Conservation (phyloP, 2,113 vertebrate species). For the Cichladusa arquata region DNA sequence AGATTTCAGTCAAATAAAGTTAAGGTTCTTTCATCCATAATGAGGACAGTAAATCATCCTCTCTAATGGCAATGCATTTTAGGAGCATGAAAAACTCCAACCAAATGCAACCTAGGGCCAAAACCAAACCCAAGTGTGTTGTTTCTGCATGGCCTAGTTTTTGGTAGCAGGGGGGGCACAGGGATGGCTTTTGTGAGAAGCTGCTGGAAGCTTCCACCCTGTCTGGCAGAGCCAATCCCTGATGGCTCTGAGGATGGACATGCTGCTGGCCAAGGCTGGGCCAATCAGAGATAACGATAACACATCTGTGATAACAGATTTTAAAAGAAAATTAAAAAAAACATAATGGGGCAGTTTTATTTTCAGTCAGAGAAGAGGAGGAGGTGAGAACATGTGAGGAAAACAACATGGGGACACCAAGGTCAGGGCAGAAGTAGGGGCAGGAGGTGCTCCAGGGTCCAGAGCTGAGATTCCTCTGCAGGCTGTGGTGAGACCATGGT, state of each 20-base stretch:
- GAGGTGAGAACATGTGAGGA: neutral
- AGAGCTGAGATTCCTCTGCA: no score
- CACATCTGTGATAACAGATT: rapidly evolving
- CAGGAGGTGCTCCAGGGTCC: no score
- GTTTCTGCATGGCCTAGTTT: rapidly evolving
- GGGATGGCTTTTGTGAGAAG: neutral
- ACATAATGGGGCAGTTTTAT: no score
- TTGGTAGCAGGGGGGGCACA: rapidly evolving
- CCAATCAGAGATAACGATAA: neutral
- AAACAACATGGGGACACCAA: neutral
- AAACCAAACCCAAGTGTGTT: neutral
- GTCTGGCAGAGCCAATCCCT: neutral
- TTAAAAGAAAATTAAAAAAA: neutral
- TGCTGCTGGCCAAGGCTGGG: neutral
- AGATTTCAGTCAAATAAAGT: neutral
- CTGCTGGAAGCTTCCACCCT: neutral
- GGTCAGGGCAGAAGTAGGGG: no score
- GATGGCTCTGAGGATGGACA: neutral
- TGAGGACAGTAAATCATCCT: neutral
- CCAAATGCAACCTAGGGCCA: neutral
- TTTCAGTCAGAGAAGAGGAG: neutral
- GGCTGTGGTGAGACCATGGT: no score
- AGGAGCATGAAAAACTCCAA: neutral
- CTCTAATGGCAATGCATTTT: neutral
- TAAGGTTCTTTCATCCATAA: neutral